Conservation (phyloP, 92 coral and sea anemone genomes). For the Epizoanthus stellaris region DNA sequence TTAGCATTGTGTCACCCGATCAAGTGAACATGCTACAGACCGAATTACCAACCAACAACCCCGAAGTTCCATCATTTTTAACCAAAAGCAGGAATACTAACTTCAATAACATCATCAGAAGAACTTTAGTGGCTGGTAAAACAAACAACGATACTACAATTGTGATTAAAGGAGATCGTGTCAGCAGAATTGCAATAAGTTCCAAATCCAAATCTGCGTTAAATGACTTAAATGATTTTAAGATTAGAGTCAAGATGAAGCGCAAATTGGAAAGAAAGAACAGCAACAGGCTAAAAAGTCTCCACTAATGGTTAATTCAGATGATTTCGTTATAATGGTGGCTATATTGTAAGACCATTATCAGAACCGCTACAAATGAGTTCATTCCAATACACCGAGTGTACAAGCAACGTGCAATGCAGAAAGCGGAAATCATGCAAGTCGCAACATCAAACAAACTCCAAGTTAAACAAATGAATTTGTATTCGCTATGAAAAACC, state of each 20-base stretch:
- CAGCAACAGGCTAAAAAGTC: not conserved
- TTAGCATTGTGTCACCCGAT: conserved; percentile 82
- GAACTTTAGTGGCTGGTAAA: not conserved
- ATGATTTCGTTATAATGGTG: not conserved
- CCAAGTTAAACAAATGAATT: no score
- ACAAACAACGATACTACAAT: not conserved
- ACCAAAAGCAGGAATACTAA: conserved; percentile 9
- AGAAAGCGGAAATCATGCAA: no score
- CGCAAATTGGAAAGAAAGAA: conserved; percentile 5
- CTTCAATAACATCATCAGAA: conserved; percentile 4
- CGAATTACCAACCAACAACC: conserved; percentile 74
- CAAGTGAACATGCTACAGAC: conserved; percentile 85
- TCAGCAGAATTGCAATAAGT: not conserved
- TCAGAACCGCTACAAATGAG: no score
- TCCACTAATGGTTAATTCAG: not conserved
- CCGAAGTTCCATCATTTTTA: conserved; percentile 70
- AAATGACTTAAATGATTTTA: not conserved
- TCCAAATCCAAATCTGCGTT: not conserved
- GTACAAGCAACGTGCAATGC: no score
- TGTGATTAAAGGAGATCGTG: not conserved
- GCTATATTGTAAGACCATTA: not conserved
- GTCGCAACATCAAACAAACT: no score
- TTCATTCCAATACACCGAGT: no score
- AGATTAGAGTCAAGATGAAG: not conserved
- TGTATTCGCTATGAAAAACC: no score